A percentile compares a stretch with the other conserved stretches of the same genome.
Conservation (phyloP, 2,888 invertebrate species). For the Aromia moschata region DNA sequence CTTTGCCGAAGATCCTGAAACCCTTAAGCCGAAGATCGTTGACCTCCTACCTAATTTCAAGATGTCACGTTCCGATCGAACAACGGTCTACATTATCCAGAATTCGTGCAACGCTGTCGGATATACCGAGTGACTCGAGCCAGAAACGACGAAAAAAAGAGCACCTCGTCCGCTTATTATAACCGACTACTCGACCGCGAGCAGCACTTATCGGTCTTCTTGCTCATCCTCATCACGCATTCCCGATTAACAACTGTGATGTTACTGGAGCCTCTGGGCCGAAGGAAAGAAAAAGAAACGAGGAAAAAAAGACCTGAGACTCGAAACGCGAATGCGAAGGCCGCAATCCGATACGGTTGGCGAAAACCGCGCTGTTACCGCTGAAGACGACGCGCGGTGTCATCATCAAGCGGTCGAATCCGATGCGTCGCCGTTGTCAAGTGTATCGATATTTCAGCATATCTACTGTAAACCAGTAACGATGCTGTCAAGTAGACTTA, state of each 20-base stretch:
- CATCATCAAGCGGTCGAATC: constrained; percentile 14
- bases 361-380: constrained; percentile 28
- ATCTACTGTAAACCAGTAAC: too few species aligned
- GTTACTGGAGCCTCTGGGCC: constrained; percentile 14
- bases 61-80: too few species aligned
- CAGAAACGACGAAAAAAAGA: background rate
- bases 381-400: constrained; percentile 15
- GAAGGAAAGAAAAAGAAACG: constrained; percentile 11
- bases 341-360: constrained; percentile 30
- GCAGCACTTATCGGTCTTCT: constrained; percentile 21
- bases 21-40: too few species aligned
- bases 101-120: too few species aligned
- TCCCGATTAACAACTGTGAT: constrained; percentile 26
- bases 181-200: constrained; percentile 6
- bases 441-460: too few species aligned
- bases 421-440: too few species aligned
- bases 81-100: too few species aligned
- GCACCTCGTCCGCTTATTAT: background rate
- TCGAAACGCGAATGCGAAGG: constrained; percentile 21
- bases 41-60: too few species aligned
- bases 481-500: too few species aligned
- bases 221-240: constrained; percentile 23
- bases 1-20: too few species aligned
- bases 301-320: too few species aligned
- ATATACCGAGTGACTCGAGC: too few species aligned